Evolutionary conservation across 2,797 vertebrate species (phyloP).

Genomic region (Passerculus sandwichensis): DNA sequence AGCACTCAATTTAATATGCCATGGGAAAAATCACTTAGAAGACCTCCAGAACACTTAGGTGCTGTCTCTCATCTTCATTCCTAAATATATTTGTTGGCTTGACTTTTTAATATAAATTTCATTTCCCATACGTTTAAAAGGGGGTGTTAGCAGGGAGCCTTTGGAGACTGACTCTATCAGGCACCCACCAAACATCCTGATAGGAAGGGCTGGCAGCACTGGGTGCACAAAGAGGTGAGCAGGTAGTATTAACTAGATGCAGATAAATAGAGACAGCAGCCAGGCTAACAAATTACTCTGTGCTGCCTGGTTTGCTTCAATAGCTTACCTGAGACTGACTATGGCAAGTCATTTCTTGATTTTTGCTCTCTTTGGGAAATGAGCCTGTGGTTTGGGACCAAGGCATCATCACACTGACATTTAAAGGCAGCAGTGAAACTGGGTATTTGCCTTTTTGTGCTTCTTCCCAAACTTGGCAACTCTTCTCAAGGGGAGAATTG

Average conservation of each 20-base stretch:
- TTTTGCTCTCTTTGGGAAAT: background rate
- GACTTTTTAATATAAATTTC: background rate
- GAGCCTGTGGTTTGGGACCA: background rate
- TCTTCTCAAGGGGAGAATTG: background rate
- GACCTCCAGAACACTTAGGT: background rate
- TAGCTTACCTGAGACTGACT: background rate
- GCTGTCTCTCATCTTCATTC: background rate
- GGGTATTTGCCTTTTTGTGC: background rate
- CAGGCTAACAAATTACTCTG: background rate
- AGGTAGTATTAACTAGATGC: background rate
- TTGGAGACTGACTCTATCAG: background rate
- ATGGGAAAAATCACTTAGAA: background rate
- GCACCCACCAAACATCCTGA: background rate
- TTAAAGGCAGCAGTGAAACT: background rate
- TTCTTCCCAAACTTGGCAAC: background rate
- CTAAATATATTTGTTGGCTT: background rate
- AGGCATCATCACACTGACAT: background rate
- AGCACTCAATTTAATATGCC: background rate
- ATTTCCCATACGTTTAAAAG: background rate
- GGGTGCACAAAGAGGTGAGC: background rate
- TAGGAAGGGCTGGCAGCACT: background rate
- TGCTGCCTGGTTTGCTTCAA: background rate
- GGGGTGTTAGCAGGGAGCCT: background rate
- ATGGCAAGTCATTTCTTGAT: background rate
- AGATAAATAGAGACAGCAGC: background rate